phyloP scores from a whole-genome alignment of 2,888 invertebrate genomes.

The Digitonthophagus gazella region DNA sequence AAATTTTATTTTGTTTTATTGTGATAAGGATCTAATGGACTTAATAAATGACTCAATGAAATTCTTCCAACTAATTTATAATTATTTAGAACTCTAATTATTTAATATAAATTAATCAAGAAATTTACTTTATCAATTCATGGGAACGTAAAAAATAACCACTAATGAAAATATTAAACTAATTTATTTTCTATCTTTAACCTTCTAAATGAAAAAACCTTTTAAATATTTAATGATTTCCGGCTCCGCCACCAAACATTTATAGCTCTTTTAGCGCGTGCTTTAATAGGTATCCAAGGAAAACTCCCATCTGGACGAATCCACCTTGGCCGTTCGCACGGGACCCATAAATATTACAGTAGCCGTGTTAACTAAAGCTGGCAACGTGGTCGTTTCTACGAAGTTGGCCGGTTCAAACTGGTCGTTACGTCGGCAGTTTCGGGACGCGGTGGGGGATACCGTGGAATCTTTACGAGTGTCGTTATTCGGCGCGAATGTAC shows the following conservation, averaged over 20 bases:
- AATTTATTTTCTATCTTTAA: too few relatives aligned
- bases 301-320: not conserved
- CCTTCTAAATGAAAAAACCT: not conserved
- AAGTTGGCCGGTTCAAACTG: slow-evolving; percentile 10
- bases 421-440: slow-evolving; percentile 4
- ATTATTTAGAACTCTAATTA: too few relatives aligned
- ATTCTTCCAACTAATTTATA: too few relatives aligned
- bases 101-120: too few relatives aligned
- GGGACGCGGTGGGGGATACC: slow-evolving; percentile 7
- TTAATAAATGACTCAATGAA: too few relatives aligned
- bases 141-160: too few relatives aligned
- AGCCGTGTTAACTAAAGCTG: not conserved
- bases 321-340: not conserved
- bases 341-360: not conserved
- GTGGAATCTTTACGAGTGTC: slow-evolving; percentile 14
- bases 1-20: too few relatives aligned
- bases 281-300: not conserved
- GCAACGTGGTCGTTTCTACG: not conserved
- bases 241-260: not conserved
- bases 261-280: not conserved
- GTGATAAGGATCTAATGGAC: too few relatives aligned
- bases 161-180: too few relatives aligned
- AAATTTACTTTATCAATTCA: too few relatives aligned
- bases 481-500: slow-evolving; percentile 6
- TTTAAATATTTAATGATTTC: not conserved